Percentiles rank a stretch among this genome's conserved stretches.
These are phyloP conservation scores for Cinara cedri DNA, from an alignment of 2,888 invertebrate genomes.

Conservation along the genomic window DNA sequence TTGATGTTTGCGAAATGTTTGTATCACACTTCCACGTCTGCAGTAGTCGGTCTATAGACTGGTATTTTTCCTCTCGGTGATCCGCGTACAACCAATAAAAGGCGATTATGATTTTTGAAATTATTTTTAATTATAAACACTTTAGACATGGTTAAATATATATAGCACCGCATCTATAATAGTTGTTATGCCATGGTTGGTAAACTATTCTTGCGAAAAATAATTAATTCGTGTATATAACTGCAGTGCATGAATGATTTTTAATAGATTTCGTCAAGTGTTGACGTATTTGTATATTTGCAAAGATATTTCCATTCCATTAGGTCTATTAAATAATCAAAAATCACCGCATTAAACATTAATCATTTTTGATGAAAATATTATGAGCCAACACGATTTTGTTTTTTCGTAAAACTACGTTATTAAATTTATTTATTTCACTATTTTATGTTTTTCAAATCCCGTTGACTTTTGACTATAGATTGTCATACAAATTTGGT, in stretches of 20 bases:
- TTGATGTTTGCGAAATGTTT: background rate
- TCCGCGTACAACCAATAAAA: background rate
- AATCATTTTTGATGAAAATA: background rate
- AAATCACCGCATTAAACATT: background rate
- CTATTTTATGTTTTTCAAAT: too few species aligned
- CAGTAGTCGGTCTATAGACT: too few species aligned
- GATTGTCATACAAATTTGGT: too few species aligned
- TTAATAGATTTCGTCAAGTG: background rate
- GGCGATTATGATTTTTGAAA: slow-evolving; percentile 10
- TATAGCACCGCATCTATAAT: background rate
- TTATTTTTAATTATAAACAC: slow-evolving; percentile 16
- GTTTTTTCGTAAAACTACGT: background rate
- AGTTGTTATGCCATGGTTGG: background rate
- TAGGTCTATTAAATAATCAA: too few species aligned
- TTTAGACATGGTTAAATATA: slow-evolving; percentile 8
- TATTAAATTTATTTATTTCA: background rate
- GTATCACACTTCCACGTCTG: background rate
- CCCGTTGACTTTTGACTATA: too few species aligned
- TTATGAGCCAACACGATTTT: background rate
- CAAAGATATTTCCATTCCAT: too few species aligned
- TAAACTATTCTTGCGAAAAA: background rate
- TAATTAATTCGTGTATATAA: slow-evolving; percentile 20
- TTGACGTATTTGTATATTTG: background rate
- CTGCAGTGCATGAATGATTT: slow-evolving; percentile 9
- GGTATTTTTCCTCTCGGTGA: too few species aligned